A percentile compares a stretch with the other conserved stretches of the same genome.
phyloP scores from a whole-genome alignment of 2,888 invertebrate species.

The Latheticus oryzae region DNA sequence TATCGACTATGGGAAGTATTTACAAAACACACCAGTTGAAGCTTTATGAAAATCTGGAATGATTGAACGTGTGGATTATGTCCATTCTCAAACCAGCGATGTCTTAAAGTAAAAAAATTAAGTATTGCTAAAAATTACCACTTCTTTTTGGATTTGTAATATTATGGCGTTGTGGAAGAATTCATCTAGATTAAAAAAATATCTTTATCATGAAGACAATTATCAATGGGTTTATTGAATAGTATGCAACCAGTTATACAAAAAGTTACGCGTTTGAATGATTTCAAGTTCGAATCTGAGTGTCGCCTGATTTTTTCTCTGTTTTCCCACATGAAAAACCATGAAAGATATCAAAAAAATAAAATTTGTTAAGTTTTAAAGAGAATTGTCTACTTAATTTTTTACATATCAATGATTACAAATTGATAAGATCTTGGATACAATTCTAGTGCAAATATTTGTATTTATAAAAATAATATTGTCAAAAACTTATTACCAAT shows the following conservation, averaged over 20 bases:
- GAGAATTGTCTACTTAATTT: no score
- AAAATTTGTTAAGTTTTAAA: no score
- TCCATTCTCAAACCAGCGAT: slow-evolving; percentile 74
- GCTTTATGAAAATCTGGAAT: slow-evolving; percentile 67
- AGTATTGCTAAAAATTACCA: no score
- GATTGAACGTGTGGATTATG: slow-evolving; percentile 69
- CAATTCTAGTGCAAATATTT: slow-evolving; percentile 20
- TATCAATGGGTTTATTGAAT: no score
- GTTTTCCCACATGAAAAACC: no score
- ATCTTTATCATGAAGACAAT: no score
- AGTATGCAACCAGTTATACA: no score
- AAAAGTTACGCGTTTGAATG: no score
- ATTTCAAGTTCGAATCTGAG: no score
- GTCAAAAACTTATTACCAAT: slow-evolving; percentile 23
- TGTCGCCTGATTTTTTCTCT: no score
- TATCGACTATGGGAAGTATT: slow-evolving; percentile 68
- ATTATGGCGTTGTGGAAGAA: slow-evolving; percentile 81
- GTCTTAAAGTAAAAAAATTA: slow-evolving; percentile 68
- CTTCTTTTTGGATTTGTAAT: slow-evolving; percentile 70
- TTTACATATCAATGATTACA: slow-evolving; percentile 27
- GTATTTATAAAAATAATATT: slow-evolving; percentile 36
- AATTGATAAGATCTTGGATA: slow-evolving; percentile 24
- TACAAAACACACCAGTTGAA: slow-evolving; percentile 70
- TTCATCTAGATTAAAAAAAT: no score
- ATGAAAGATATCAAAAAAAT: no score